A percentile compares a stretch with the other conserved stretches of the same genome.
These are phyloP conservation scores for Solenopsis invicta DNA, from an alignment of 1,140 invertebrate genomes.

Conservation along the genomic window DNA sequence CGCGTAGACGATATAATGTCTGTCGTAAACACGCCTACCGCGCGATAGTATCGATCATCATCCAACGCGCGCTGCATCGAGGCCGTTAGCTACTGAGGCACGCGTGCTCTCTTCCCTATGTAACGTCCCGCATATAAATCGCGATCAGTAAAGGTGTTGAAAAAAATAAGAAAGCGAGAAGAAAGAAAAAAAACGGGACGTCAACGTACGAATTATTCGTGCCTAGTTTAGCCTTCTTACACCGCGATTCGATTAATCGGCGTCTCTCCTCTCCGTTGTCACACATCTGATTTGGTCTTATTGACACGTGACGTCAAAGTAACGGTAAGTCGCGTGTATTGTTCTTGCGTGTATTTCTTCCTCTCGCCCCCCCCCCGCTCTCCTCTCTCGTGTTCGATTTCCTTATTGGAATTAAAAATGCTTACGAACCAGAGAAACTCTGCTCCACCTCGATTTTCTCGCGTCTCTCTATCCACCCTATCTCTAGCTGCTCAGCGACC, in stretches of 20 bases:
- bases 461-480: constrained; percentile 9
- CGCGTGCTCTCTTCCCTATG: constrained; percentile 30
- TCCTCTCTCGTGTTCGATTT: background rate
- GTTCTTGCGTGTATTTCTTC: background rate
- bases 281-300: constrained; percentile 34
- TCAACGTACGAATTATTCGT: constrained; percentile 1
- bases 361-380: background rate
- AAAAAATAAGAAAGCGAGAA: background rate
- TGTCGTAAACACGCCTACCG: constrained; percentile 65
- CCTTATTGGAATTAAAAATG: background rate
- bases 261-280: background rate
- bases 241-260: constrained; percentile 17
- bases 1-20: constrained; percentile 69
- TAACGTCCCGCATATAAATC: constrained; percentile 19
- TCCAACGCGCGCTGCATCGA: constrained; percentile 57
- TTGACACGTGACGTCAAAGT: constrained; percentile 22
- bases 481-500: constrained; percentile 38
- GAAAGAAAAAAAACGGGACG: background rate
- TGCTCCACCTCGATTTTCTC: constrained; percentile 5
- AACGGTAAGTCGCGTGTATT: background rate
- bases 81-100: constrained; percentile 41
- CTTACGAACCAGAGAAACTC: constrained; percentile 25
- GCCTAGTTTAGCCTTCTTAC: background rate
- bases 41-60: constrained; percentile 64
- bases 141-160: constrained; percentile 19